Conservation (phyloP, 1,140 invertebrate genomes). For the Palaemon carinicauda region DNA sequence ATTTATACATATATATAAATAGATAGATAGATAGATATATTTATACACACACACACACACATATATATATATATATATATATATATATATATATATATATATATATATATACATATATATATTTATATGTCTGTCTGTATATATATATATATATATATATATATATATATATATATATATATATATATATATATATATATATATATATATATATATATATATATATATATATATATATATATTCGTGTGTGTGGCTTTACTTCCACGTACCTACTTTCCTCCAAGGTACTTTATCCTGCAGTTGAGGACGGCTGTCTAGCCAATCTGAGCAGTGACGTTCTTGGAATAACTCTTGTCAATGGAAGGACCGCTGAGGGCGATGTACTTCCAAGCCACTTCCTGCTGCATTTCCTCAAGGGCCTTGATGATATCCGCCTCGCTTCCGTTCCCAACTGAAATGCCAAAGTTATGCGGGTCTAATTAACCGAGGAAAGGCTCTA, state of each 20-base stretch:
- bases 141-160: constrained; percentile 1
- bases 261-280: not conserved
- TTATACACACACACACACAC: not conserved
- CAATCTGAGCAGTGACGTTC: not conserved
- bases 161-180: constrained; percentile 12
- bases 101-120: constrained; percentile 17
- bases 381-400: not conserved
- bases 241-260: too few species aligned
- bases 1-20: not conserved
- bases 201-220: constrained; percentile 18
- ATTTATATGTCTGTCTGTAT: constrained; percentile 23
- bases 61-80: constrained; percentile 16
- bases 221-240: constrained; percentile 25
- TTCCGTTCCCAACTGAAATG: not conserved
- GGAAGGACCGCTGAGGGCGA: not conserved
- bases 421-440: not conserved
- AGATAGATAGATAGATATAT: too few species aligned
- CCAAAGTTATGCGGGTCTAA: too few species aligned
- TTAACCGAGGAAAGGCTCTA: too few species aligned
- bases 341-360: not conserved
- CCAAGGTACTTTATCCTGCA: not conserved
- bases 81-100: constrained; percentile 28
- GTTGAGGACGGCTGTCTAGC: not conserved
- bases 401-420: not conserved
- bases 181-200: constrained; percentile 13